These are phyloP conservation scores for Sarcophaga rosellei DNA, from an alignment of 2,888 invertebrate species.

Conservation along the genomic window DNA sequence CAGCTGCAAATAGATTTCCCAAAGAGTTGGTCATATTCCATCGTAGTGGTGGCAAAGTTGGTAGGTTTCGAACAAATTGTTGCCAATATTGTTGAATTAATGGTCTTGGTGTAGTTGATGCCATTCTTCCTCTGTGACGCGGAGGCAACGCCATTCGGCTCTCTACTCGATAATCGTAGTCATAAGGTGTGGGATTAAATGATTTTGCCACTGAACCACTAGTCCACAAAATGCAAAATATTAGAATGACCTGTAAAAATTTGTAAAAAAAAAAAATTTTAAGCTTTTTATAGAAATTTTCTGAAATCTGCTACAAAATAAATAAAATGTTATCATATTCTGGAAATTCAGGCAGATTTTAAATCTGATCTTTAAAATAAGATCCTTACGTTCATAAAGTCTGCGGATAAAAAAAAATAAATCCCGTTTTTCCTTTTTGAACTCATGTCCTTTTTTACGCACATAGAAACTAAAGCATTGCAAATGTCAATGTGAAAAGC, in stretches of 20 bases:
- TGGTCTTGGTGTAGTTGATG: conserved; percentile 24
- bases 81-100: conserved; percentile 72
- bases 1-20: conserved; percentile 73
- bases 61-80: conserved; percentile 74
- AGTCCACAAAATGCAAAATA: conserved; percentile 22
- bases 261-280: not conserved
- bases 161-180: conserved; percentile 26
- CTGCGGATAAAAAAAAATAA: no score
- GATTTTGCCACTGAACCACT: conserved; percentile 31
- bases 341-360: no score
- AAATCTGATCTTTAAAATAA: no score
- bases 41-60: conserved; percentile 67
- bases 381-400: no score
- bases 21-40: conserved; percentile 75
- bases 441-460: no score
- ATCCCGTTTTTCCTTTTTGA: no score
- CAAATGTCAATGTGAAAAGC: accelerated
- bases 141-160: not conserved
- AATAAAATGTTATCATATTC: no score
- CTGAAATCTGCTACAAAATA: not conserved
- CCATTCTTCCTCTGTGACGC: conserved; percentile 6
- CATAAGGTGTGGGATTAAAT: not conserved
- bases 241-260: conserved; percentile 44
- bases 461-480: no score
- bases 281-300: no score